phyloP scores from a whole-genome alignment of 2,888 invertebrate genomes.

The Melikaiella ostensackeni region DNA sequence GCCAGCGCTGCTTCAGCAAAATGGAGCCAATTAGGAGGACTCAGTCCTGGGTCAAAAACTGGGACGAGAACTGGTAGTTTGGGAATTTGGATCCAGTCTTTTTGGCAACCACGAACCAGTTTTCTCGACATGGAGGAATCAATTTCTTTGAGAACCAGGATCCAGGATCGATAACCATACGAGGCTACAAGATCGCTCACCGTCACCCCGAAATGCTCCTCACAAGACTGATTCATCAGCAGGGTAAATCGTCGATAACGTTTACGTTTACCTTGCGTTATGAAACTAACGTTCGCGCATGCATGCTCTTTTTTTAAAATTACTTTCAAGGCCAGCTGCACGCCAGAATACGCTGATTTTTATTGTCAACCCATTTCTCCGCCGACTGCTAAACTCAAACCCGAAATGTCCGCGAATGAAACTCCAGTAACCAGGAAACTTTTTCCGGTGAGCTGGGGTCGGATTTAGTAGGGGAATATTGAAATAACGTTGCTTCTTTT shows the following conservation, averaged over 20 bases:
- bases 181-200: conserved; percentile 34
- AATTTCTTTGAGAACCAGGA: conserved; percentile 47
- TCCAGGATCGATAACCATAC: conserved; percentile 41
- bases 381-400: conserved; percentile 51
- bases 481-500: no score
- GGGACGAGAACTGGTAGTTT: conserved; percentile 35
- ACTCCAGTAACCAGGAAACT: conserved; percentile 43
- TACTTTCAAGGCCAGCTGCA: conserved; percentile 17
- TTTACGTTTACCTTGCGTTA: conserved; percentile 52
- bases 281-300: conserved; percentile 35
- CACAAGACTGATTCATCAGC: conserved; percentile 65
- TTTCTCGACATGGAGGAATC: conserved; percentile 45
- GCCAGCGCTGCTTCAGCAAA: conserved; percentile 85
- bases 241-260: conserved; percentile 59
- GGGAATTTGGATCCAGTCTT: conserved; percentile 31
- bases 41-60: conserved; percentile 7
- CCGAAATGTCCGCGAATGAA: conserved; percentile 36
- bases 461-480: neutral
- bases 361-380: conserved; percentile 51
- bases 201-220: conserved; percentile 42
- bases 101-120: conserved; percentile 43
- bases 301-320: conserved; percentile 39
- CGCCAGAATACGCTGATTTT: conserved; percentile 11
- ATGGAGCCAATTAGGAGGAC: conserved; percentile 85
- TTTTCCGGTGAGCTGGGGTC: neutral